Base-by-base conservation (phyloP, 2,113 vertebrate genomes). In the Colossoma macropomum region DNA sequence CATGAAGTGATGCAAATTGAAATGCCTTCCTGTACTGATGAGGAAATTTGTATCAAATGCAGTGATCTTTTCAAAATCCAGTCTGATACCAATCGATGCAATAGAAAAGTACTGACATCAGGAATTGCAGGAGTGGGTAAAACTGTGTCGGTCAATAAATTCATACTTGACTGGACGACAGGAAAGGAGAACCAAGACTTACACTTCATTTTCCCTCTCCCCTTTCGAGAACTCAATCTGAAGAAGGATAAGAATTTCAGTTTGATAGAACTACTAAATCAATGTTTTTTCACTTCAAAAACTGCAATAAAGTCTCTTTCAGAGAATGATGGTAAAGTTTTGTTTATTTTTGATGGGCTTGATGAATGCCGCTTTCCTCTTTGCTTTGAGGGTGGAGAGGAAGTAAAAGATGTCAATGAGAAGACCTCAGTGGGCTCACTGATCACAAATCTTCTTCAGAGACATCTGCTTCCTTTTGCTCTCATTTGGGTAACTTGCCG, bases 71-170 rank as follows among this genome's bases (percentile, higher is more conserved):
- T 69, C 19, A 34, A 69, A 69, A 17, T 19, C 16, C 30, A 32
- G 16, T 34, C 66, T 69, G 66, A 9, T 21, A 34, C 28, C 12
- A 28, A 19, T 19, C 15, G 32, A 10, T 17, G 30, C 30, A 69
- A 38, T 32, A 38, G 66, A 38, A 69, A 34, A 69, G 66, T 69
- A 16, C 11, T 69, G 66, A 69, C 66, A 7, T 23, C 38, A 16
- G 66, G 66, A 38, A 69, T 69, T 38, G 66, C 66, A 23, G 66
- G 66, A 69, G 66, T 69, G 16, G 66, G 66, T 4, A 69, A 69
- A 38, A 69, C 66, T 1, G 16, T 38, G 0, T 69, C 66, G 19
- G 21, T 69, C 17, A 21, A 69, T 2, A 69, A 38, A 21, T 69
- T 69, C 66, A 69, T 69, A 8, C 19, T 38, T 21, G 66, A 69